Percentiles rank a stretch among this genome's conserved stretches.
Conservation (phyloP, 1,140 invertebrate species). For the Microvelia longipes region DNA sequence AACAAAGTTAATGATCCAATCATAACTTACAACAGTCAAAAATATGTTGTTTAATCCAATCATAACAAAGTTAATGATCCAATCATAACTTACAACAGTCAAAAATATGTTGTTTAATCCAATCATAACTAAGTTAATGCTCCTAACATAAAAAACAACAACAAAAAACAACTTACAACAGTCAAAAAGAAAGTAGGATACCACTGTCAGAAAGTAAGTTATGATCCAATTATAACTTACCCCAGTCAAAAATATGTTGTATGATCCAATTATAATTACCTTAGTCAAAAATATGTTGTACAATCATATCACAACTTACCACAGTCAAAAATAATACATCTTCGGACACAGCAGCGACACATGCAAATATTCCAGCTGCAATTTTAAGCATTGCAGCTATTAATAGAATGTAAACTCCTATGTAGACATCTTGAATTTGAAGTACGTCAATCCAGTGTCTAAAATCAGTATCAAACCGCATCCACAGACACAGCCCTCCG, state of each 20-base stretch:
- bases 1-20: too few species aligned
- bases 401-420: slow-evolving; percentile 63
- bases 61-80: too few species aligned
- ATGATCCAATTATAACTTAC: background rate
- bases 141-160: too few species aligned
- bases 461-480: slow-evolving; percentile 59
- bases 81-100: too few species aligned
- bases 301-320: slow-evolving; percentile 43
- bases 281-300: too few species aligned
- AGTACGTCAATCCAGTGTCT: slow-evolving; percentile 62
- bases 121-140: too few species aligned
- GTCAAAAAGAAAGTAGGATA: too few species aligned
- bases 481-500: slow-evolving; percentile 62
- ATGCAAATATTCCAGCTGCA: slow-evolving; percentile 52
- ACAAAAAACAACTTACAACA: too few species aligned
- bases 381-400: slow-evolving; percentile 51
- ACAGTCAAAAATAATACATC: slow-evolving; percentile 39
- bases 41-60: too few species aligned
- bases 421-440: slow-evolving; percentile 57
- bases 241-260: slow-evolving; percentile 1
- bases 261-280: too few species aligned
- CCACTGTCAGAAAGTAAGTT: background rate
- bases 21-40: too few species aligned
- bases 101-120: too few species aligned
- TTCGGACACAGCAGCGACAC: slow-evolving; percentile 53